These are phyloP conservation scores for Menidia beryllina DNA, from an alignment of 2,113 vertebrate species.

Conservation along the genomic window DNA sequence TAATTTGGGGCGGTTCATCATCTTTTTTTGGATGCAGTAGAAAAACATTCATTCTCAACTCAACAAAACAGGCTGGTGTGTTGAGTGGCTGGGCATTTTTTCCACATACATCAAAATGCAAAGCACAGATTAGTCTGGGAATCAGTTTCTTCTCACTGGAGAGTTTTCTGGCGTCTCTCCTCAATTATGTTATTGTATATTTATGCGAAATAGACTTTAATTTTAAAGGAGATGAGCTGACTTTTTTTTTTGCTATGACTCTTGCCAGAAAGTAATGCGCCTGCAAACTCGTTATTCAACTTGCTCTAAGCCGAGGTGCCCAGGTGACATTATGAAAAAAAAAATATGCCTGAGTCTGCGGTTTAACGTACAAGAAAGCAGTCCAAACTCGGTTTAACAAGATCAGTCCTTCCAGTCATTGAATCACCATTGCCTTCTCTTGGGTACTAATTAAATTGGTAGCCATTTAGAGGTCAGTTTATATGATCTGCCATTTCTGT, in stretches of 20 bases:
- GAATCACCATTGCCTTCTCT: conserved; percentile 58
- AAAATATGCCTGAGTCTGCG: conserved; percentile 41
- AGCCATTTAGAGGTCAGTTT: conserved; percentile 68
- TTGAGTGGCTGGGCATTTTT: neutral
- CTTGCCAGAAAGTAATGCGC: conserved; percentile 28
- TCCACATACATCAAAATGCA: conserved; percentile 4
- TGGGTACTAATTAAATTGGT: conserved; percentile 70
- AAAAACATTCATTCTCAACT: no score
- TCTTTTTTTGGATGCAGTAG: no score
- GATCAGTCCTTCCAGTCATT: conserved; percentile 62
- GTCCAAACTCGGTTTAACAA: conserved; percentile 65
- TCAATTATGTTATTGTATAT: conserved; percentile 38
- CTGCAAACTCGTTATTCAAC: conserved; percentile 36
- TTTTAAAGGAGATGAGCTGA: conserved; percentile 32
- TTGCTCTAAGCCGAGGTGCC: conserved; percentile 20
- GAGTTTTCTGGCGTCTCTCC: conserved; percentile 14
- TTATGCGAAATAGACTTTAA: conserved; percentile 14
- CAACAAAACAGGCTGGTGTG: no score
- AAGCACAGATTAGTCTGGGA: neutral
- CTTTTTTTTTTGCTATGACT: conserved; percentile 40
- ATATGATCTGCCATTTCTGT: conserved; percentile 48
- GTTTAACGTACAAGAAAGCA: conserved; percentile 16
- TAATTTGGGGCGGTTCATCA: no score
- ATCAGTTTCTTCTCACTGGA: conserved; percentile 22
- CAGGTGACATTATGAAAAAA: conserved; percentile 35